Percentiles rank a stretch among this genome's conserved stretches.
Evolutionary conservation across 2,797 vertebrate species (phyloP).

Genomic region (Acomys russatus): DNA sequence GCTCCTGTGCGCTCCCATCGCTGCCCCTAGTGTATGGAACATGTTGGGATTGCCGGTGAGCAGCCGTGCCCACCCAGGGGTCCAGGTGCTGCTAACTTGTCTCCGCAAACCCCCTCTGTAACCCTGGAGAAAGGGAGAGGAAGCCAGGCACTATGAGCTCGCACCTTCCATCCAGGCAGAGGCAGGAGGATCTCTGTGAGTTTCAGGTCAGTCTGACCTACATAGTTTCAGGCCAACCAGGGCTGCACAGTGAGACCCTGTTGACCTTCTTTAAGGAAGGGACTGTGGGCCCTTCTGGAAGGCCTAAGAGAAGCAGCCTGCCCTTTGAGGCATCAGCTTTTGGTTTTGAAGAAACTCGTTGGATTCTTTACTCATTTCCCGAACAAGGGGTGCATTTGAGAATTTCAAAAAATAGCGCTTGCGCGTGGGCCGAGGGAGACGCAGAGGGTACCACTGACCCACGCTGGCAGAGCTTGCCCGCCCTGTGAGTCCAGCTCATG

Average conservation of each 20-base stretch:
- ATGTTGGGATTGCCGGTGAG: background rate
- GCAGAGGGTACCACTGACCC: background rate
- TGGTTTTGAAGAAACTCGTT: background rate
- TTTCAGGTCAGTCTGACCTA: background rate
- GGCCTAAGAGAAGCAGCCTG: background rate
- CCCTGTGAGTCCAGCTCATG: background rate
- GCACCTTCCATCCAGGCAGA: too few relatives aligned
- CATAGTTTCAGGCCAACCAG: background rate
- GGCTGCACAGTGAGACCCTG: background rate
- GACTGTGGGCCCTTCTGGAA: background rate
- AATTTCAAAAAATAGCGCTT: background rate
- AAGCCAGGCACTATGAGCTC: background rate
- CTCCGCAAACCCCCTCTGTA: background rate
- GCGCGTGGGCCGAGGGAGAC: background rate
- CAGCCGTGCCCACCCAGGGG: background rate
- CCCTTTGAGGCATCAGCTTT: background rate
- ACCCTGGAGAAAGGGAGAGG: background rate
- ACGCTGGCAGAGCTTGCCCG: background rate
- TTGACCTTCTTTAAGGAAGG: background rate
- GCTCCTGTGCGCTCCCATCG: background rate
- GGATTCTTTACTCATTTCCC: background rate
- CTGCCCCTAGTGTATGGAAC: background rate
- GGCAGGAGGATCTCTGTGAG: background rate
- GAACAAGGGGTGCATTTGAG: background rate
- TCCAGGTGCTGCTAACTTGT: background rate